Evolutionary conservation across 1,140 invertebrate species (phyloP).

Genomic region (Anastatus disparis): DNA sequence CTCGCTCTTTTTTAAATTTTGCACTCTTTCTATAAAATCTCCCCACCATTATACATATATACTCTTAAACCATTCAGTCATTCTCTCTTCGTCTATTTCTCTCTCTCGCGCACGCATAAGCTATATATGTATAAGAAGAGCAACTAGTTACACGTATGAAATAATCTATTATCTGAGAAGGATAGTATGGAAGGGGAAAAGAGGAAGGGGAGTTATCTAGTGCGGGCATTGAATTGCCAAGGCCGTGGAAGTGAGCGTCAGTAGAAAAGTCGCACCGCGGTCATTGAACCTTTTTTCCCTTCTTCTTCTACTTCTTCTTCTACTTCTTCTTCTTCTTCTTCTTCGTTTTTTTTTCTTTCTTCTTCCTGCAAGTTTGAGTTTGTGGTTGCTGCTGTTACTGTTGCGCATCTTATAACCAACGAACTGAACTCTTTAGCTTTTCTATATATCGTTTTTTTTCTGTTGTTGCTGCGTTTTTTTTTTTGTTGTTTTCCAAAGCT

Average conservation of each 20-base stretch:
- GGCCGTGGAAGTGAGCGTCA: slow-evolving; percentile 58
- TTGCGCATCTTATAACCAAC: neutral
- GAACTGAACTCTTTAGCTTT: no score
- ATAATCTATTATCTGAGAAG: slow-evolving; percentile 66
- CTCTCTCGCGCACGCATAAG: neutral
- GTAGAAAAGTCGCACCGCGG: slow-evolving; percentile 60
- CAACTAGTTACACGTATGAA: slow-evolving; percentile 63
- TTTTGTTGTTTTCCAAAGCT: no score
- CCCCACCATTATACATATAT: no score
- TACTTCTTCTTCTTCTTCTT: neutral
- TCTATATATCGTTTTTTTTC: no score
- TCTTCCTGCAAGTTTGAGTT: neutral
- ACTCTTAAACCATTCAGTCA: neutral
- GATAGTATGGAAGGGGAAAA: no score
- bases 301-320: neutral
- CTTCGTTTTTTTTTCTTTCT: neutral
- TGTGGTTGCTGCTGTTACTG: neutral
- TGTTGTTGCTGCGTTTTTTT: no score
- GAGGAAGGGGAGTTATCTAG: slow-evolving; percentile 63
- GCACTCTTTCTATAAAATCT: no score
- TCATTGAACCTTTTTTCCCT: slow-evolving; percentile 56
- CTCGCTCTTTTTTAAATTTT: no score
- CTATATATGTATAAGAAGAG: no score
- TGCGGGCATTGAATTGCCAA: slow-evolving; percentile 66
- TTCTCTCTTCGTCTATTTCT: neutral